phyloP scores from a whole-genome alignment of 1,140 invertebrate genomes.

The Coelopa frigida region DNA sequence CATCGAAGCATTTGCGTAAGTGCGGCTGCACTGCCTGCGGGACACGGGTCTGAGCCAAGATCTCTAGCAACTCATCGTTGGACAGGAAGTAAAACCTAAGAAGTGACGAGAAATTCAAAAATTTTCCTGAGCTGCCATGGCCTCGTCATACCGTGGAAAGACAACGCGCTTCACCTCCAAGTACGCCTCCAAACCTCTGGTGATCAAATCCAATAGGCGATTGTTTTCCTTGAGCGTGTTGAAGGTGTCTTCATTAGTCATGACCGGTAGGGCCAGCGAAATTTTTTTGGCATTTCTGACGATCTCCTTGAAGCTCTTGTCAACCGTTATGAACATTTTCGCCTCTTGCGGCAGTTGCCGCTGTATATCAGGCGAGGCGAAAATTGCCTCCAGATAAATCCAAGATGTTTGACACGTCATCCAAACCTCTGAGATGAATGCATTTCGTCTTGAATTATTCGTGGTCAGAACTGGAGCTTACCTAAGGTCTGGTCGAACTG shows the following conservation, averaged over 20 bases:
- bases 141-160: conserved; percentile 60
- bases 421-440: conserved; percentile 78
- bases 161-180: conserved; percentile 82
- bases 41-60: conserved; percentile 80
- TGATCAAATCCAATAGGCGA: conserved; percentile 67
- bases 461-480: conserved; percentile 37
- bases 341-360: conserved; percentile 77
- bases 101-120: conserved; percentile 17
- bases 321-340: conserved; percentile 73
- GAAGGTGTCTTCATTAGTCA: conserved; percentile 58
- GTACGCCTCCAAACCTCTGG: conserved; percentile 75
- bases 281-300: conserved; percentile 66
- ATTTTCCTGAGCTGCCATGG: background rate
- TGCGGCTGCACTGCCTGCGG: conserved; percentile 82
- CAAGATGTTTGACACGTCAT: conserved; percentile 74
- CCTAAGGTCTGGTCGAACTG: conserved; percentile 67
- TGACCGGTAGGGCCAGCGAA: conserved; percentile 62
- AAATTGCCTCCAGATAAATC: conserved; percentile 82
- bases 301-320: conserved; percentile 80
- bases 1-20: conserved; percentile 84
- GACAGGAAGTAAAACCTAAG: conserved; percentile 81
- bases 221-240: conserved; percentile 69
- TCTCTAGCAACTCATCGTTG: conserved; percentile 89
- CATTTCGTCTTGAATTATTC: background rate
- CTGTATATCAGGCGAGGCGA: conserved; percentile 83